A percentile compares a stretch with the other conserved stretches of the same genome.
These are phyloP conservation scores for Shinisaurus crocodilurus DNA, from an alignment of 2,113 vertebrate species.

Conservation along the genomic window DNA sequence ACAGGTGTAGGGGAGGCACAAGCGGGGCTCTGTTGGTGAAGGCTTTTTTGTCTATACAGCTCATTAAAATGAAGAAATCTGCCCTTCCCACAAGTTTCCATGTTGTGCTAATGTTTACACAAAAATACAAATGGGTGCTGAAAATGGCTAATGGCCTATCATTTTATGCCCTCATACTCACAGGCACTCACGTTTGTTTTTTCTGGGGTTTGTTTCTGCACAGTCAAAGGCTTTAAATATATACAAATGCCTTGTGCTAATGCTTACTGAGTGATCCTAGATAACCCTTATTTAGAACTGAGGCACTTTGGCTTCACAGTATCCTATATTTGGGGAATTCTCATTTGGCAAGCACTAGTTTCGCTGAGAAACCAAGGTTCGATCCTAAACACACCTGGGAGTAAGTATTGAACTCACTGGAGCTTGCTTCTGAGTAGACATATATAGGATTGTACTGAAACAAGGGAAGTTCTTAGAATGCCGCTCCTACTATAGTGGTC, in stretches of 20 bases:
- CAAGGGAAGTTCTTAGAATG: not conserved
- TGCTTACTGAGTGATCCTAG: not conserved
- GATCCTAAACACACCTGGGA: not conserved
- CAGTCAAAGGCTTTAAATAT: not conserved
- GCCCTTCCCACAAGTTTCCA: slow-evolving; percentile 2
- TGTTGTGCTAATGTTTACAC: not conserved
- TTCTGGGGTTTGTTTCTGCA: not conserved
- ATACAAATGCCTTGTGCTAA: not conserved
- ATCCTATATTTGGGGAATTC: not conserved
- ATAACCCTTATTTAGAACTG: not conserved
- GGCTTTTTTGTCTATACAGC: not conserved
- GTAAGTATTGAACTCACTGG: not conserved
- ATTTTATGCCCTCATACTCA: slow-evolving; percentile 8
- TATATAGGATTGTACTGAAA: not conserved
- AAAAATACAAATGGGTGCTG: not conserved
- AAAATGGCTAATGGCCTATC: not conserved
- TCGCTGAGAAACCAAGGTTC: not conserved
- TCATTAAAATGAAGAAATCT: not conserved
- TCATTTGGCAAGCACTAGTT: not conserved
- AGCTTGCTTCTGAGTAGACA: not conserved
- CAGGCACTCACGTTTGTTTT: not conserved
- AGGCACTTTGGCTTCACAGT: not conserved
- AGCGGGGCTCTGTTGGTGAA: not conserved
- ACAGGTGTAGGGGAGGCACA: not conserved
- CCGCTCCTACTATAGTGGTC: not conserved